Percentiles rank a stretch among this genome's conserved stretches.
Conservation (phyloP, 2,888 invertebrate species). For the Chloroclystis v-ata region DNA sequence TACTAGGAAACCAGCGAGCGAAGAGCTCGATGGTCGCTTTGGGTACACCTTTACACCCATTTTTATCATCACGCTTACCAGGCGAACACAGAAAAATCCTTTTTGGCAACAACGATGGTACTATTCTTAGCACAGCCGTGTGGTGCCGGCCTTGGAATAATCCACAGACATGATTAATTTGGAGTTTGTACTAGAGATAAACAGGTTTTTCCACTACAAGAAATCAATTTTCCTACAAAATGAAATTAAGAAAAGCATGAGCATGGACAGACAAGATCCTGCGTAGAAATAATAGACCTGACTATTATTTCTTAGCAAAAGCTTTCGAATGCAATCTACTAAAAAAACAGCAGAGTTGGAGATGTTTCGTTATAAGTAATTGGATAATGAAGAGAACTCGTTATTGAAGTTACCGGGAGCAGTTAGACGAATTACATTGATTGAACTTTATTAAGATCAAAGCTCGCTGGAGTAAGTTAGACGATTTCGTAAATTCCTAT, state of each 20-base stretch:
- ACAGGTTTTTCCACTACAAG: neutral
- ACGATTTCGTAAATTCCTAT: neutral
- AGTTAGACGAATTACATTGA: neutral
- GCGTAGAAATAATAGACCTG: too few relatives aligned
- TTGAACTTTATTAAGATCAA: constrained; percentile 1
- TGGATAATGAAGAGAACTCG: constrained; percentile 9
- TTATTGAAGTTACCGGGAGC: neutral
- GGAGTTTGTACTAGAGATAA: neutral
- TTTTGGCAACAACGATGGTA: too few relatives aligned
- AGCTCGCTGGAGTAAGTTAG: neutral
- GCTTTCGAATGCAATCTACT: constrained; percentile 8
- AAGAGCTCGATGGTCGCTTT: too few relatives aligned
- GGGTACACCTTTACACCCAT: too few relatives aligned
- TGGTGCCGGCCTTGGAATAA: too few relatives aligned
- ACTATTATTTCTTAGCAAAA: neutral
- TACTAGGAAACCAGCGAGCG: too few relatives aligned
- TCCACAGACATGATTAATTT: too few relatives aligned
- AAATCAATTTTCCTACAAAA: constrained; percentile 1
- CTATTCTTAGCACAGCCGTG: too few relatives aligned
- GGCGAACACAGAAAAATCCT: too few relatives aligned
- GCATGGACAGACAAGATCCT: too few relatives aligned
- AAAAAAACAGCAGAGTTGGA: constrained; percentile 5
- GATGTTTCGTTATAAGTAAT: constrained; percentile 1
- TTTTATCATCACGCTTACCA: too few relatives aligned
- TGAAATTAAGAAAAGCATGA: too few relatives aligned